Conservation (phyloP, 1,140 invertebrate genomes). For the Phocides pigmalion region DNA sequence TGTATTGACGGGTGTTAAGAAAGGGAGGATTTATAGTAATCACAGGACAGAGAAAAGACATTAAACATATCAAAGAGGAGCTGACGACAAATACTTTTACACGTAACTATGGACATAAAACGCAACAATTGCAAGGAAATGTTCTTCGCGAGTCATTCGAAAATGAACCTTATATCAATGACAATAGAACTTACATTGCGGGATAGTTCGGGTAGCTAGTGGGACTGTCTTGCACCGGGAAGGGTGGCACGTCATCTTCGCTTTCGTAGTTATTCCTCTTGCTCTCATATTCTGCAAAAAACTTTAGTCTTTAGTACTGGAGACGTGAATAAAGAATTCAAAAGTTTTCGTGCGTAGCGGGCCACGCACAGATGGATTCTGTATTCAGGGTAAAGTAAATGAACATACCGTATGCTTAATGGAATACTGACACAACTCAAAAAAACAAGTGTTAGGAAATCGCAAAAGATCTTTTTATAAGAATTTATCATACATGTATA, state of each 20-base stretch:
- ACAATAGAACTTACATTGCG: constrained; percentile 48
- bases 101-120: constrained; percentile 5
- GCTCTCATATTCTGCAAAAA: constrained; percentile 58
- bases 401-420: too few relatives aligned
- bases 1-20: too few relatives aligned
- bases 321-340: neutral
- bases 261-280: constrained; percentile 68
- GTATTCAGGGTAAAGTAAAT: too few relatives aligned
- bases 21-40: too few relatives aligned
- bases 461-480: too few relatives aligned
- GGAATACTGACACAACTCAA: too few relatives aligned
- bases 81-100: neutral
- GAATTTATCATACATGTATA: too few relatives aligned
- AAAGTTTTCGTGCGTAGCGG: too few relatives aligned
- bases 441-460: too few relatives aligned
- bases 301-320: constrained; percentile 6
- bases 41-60: too few relatives aligned
- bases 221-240: constrained; percentile 73
- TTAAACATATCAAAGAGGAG: too few relatives aligned
- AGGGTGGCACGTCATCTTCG: constrained; percentile 75
- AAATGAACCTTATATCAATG: neutral
- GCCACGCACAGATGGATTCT: too few relatives aligned
- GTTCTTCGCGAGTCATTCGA: neutral
- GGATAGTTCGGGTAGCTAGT: constrained; percentile 55
- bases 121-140: constrained; percentile 11